Conservation (phyloP, 1,140 invertebrate species). For the Diplogasteroides magnus region DNA sequence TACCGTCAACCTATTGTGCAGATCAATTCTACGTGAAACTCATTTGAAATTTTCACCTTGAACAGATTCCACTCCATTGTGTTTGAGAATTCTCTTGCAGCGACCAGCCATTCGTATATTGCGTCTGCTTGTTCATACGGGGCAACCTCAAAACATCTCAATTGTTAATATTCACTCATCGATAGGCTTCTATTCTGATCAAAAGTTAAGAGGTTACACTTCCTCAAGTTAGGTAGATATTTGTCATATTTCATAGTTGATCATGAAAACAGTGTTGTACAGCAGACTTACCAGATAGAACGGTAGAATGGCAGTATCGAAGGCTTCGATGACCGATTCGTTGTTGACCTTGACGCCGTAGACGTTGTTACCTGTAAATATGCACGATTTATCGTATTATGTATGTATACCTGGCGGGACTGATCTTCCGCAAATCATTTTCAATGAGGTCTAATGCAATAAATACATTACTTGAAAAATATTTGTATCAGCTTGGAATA, state of each 20-base stretch:
- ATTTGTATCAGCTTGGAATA: too few relatives aligned
- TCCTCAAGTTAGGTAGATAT: background rate
- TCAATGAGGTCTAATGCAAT: too few relatives aligned
- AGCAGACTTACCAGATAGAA: slow-evolving; percentile 47
- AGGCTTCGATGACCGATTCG: slow-evolving; percentile 33
- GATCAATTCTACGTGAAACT: slow-evolving; percentile 11
- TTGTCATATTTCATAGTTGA: background rate
- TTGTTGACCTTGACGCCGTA: slow-evolving; percentile 43
- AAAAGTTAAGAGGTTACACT: too few relatives aligned
- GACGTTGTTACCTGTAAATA: slow-evolving; percentile 42
- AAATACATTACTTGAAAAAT: too few relatives aligned
- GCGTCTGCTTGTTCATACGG: slow-evolving; percentile 39
- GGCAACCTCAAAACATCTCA: slow-evolving; percentile 3
- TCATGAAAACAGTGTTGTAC: too few relatives aligned
- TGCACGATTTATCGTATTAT: background rate
- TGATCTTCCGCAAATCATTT: too few relatives aligned
- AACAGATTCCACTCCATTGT: slow-evolving; percentile 43
- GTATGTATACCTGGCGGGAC: too few relatives aligned
- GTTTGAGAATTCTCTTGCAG: slow-evolving; percentile 39
- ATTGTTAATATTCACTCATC: background rate
- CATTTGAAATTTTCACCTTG: slow-evolving; percentile 38
- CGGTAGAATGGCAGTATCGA: slow-evolving; percentile 48
- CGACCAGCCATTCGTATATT: slow-evolving; percentile 40
- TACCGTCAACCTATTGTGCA: too few relatives aligned
- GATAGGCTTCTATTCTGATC: too few relatives aligned